Conservation (phyloP, 2,888 invertebrate genomes). For the Oxytorus armatus region DNA sequence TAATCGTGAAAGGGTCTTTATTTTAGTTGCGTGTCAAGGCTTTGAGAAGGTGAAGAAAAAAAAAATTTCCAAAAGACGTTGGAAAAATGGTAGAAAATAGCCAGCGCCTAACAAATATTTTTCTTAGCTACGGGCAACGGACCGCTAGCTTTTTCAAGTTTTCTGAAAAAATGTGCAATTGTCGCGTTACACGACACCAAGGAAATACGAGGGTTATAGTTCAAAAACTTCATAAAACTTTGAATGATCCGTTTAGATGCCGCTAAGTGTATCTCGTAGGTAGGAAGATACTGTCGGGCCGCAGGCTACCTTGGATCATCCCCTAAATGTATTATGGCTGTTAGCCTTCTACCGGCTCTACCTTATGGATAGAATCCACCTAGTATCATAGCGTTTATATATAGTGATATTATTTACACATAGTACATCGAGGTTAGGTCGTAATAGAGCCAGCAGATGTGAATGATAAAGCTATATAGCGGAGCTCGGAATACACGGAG, state of each 20-base stretch:
- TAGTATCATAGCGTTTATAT: constrained; percentile 11
- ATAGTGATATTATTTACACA: constrained; percentile 3
- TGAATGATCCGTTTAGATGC: constrained; percentile 22
- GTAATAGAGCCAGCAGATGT: constrained; percentile 22
- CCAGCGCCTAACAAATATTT: background rate
- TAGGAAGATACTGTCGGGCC: constrained; percentile 12
- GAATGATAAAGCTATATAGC: constrained; percentile 59
- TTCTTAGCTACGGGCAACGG: background rate
- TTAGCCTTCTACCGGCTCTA: constrained; percentile 39
- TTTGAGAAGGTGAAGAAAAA: background rate
- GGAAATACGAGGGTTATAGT: background rate
- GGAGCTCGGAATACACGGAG: constrained; percentile 15
- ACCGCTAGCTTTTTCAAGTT: background rate
- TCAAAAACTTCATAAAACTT: constrained; percentile 29
- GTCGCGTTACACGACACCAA: background rate
- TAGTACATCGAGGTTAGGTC: constrained; percentile 8
- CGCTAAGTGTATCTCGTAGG: constrained; percentile 9
- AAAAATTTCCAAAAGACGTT: background rate
- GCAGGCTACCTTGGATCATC: constrained; percentile 44
- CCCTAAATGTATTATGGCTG: constrained; percentile 54
- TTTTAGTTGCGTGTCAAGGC: background rate
- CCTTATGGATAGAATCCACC: background rate
- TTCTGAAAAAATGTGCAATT: background rate
- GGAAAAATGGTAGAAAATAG: background rate
- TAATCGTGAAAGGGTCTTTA: constrained; percentile 1